A percentile compares a stretch with the other conserved stretches of the same genome.
Conservation (phyloP, 2,888 invertebrate species). For the Tetragonisca angustula region DNA sequence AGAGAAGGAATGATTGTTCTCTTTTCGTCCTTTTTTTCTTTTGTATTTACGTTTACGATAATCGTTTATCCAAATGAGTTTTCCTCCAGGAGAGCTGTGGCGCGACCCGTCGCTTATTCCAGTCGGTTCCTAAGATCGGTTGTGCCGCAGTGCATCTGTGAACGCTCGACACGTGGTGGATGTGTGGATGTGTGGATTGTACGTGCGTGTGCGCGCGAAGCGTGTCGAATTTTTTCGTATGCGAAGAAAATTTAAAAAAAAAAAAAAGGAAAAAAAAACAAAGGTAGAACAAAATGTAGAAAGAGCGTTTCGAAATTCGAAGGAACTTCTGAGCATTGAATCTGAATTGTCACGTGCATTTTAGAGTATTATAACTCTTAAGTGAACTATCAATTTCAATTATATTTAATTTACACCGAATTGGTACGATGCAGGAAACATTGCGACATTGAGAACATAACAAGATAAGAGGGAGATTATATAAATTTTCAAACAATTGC, state of each 20-base stretch:
- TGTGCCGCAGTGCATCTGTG: slow-evolving; percentile 38
- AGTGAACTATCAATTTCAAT: too few species aligned
- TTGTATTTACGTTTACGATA: slow-evolving; percentile 46
- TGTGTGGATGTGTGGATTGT: slow-evolving; percentile 15
- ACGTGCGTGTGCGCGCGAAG: slow-evolving; percentile 1
- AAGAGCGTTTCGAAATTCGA: not conserved
- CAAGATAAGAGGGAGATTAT: too few species aligned
- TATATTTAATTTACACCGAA: too few species aligned
- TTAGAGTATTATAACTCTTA: not conserved
- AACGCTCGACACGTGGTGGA: slow-evolving; percentile 6
- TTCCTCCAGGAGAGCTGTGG: slow-evolving; percentile 4
- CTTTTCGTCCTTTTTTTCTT: slow-evolving; percentile 3
- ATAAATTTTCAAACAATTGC: too few species aligned
- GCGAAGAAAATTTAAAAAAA: not conserved
- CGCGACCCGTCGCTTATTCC: slow-evolving; percentile 69
- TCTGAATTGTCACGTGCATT: not conserved
- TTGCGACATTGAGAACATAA: too few species aligned
- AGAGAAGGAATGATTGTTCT: slow-evolving; percentile 23
- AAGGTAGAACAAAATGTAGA: not conserved
- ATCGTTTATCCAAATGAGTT: slow-evolving; percentile 63
- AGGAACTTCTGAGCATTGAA: not conserved
- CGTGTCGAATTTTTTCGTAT: slow-evolving; percentile 17
- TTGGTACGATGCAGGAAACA: too few species aligned
- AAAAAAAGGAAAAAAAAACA: too few species aligned
- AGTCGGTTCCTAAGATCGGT: slow-evolving; percentile 78